Percentiles rank a stretch among this genome's conserved stretches.
Evolutionary conservation across 2,113 vertebrate species (phyloP).

Genomic region (Zonotrichia leucophrys): DNA sequence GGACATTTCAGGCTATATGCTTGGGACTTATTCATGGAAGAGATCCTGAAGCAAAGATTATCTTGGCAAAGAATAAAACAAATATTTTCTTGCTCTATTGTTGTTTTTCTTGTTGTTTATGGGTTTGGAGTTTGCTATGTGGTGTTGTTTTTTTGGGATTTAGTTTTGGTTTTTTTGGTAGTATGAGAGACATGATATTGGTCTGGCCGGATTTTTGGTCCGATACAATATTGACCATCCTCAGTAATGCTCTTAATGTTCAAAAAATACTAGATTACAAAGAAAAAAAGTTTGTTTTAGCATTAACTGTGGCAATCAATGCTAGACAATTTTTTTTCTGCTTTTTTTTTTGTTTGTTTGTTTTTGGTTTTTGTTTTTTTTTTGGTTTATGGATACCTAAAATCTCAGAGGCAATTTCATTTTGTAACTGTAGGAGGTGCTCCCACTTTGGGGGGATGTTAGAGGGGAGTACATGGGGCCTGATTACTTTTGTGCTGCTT

Average conservation of each 20-base stretch:
- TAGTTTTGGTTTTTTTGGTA: neutral
- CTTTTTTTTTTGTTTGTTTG: no score
- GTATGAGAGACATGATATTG: neutral
- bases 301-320: neutral
- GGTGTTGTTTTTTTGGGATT: fast-evolving
- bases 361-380: no score
- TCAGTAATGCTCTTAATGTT: neutral
- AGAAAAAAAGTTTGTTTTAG: neutral
- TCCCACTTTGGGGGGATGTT: fast-evolving
- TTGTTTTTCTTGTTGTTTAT: neutral
- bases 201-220: neutral
- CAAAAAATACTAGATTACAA: neutral
- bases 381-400: neutral
- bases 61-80: neutral
- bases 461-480: neutral
- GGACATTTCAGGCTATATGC: neutral
- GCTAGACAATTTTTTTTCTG: neutral
- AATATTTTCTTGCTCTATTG: neutral
- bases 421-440: neutral
- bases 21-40: neutral
- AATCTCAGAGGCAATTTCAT: neutral
- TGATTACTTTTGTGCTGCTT: neutral
- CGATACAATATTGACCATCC: neutral
- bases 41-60: neutral
- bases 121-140: fast-evolving